Evolutionary conservation across 2,113 vertebrate species (phyloP), one percentile per base, ranked within the genome.

Genomic region (Tretioscincus oriximinensis): DNA sequence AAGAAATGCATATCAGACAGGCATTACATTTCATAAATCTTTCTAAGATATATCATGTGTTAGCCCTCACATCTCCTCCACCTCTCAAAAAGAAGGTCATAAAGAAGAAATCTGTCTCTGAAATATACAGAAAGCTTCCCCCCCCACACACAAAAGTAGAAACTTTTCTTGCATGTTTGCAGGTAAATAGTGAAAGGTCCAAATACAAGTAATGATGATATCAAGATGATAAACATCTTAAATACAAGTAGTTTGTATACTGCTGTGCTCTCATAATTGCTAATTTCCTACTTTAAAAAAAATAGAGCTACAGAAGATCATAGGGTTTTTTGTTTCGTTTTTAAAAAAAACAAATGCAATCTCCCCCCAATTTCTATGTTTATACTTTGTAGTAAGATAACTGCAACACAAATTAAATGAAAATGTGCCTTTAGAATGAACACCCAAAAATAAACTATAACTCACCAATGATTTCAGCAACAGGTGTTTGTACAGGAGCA

Each of bases 391-490:
- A 63, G 31, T 35, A 45, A 41, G 47, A 35, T 51, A 5, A 74
- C 2, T 58, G 29, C 5, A 76, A 63, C 31, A 76, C 31, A 64
- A 63, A 41, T 7, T 14, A 11, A 72, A 72, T 12, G 22, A 16
- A 58, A 11, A 81, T 12, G 58, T 21, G 54, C 10, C 7, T 67
- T 61, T 61, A 54, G 41, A 68, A 60, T 26, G 21, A 81, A 75
- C 12, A 58, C 5, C 12, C 31, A 41, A 35, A 28, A 16, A 2
- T 68, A 54, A 82, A 1, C 45, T 0, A 14, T 28, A 88, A n/a
- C 81, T 97, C 93, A 99, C 98, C 98, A 83, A 92, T 91, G 70
- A 88, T 85, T 94, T 95, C 92, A 78, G 93, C 81, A 0, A 96
- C 90, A 81, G 96, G 90, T 29, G 95, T 89, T 41, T 94, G 96